A percentile compares a stretch with the other conserved stretches of the same genome.
phyloP scores from a whole-genome alignment of 2,113 vertebrate species.

The Otolemur garnettii region DNA sequence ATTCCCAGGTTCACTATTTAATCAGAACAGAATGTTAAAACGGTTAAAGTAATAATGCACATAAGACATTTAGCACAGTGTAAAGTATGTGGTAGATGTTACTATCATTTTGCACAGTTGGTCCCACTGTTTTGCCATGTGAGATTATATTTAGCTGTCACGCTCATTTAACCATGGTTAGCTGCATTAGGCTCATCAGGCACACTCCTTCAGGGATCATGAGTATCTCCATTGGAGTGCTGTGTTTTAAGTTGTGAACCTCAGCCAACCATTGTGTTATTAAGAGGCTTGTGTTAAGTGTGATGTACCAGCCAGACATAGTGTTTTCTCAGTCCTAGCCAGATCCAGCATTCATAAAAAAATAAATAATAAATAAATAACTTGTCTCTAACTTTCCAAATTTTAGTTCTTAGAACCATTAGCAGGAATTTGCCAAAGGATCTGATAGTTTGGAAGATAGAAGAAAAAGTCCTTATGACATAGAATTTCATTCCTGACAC shows the following conservation, averaged over 20 bases:
- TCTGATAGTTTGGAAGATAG: not conserved
- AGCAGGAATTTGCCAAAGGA: not conserved
- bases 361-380: not conserved
- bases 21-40: not conserved
- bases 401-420: not conserved
- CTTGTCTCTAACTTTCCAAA: not conserved
- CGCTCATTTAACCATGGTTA: not conserved
- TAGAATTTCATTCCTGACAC: not conserved
- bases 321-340: not conserved
- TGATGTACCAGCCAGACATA: not conserved
- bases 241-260: not conserved
- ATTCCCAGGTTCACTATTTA: not conserved
- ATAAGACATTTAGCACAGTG: not conserved
- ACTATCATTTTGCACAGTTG: not conserved
- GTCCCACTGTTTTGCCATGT: not conserved
- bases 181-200: not conserved
- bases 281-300: not conserved
- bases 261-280: not conserved
- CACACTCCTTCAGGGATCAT: not conserved
- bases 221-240: not conserved
- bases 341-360: not conserved
- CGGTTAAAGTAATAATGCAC: not conserved
- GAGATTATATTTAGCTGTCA: not conserved
- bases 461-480: not conserved
- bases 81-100: not conserved